Evolutionary conservation across 1,140 invertebrate genomes (phyloP).

Genomic region (Calosoma granatense): DNA sequence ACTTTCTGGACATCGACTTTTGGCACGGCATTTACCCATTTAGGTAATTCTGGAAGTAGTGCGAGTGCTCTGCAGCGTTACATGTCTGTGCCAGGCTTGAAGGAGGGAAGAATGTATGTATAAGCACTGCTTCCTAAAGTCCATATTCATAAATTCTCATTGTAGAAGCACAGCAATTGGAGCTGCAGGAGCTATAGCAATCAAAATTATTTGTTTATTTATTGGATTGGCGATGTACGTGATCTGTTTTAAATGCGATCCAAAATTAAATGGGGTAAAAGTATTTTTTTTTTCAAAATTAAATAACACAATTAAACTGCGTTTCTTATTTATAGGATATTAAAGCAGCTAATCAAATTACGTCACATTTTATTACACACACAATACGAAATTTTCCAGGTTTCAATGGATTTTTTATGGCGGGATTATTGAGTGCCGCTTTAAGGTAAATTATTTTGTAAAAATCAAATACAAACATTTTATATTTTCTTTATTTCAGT

Average conservation of each 20-base stretch:
- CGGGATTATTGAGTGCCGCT: conserved; percentile 51
- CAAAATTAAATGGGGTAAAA: conserved; percentile 33
- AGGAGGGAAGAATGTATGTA: conserved; percentile 35
- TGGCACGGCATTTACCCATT: conserved; percentile 44
- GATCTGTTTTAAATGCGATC: conserved; percentile 50
- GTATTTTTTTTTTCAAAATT: conserved; percentile 14
- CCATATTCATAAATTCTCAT: background rate
- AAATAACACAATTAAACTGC: background rate
- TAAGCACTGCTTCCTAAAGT: background rate
- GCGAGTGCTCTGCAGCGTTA: conserved; percentile 50
- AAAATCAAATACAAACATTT: too few species aligned
- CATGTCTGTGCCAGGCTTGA: conserved; percentile 40
- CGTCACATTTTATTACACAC: conserved; percentile 50
- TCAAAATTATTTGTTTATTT: conserved; percentile 19
- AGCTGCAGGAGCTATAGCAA: background rate
- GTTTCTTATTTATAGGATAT: background rate
- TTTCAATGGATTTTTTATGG: conserved; percentile 54
- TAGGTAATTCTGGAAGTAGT: conserved; percentile 39
- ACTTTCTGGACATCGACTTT: conserved; percentile 47
- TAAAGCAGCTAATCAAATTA: conserved; percentile 3
- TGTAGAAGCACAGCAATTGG: background rate
- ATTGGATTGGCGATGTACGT: conserved; percentile 47
- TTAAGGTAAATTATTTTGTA: conserved; percentile 3
- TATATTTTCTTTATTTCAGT: conserved; percentile 22
- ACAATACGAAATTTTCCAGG: conserved; percentile 40